phyloP scores from a whole-genome alignment of 2,888 invertebrate genomes.

The Emmelina monodactyla region DNA sequence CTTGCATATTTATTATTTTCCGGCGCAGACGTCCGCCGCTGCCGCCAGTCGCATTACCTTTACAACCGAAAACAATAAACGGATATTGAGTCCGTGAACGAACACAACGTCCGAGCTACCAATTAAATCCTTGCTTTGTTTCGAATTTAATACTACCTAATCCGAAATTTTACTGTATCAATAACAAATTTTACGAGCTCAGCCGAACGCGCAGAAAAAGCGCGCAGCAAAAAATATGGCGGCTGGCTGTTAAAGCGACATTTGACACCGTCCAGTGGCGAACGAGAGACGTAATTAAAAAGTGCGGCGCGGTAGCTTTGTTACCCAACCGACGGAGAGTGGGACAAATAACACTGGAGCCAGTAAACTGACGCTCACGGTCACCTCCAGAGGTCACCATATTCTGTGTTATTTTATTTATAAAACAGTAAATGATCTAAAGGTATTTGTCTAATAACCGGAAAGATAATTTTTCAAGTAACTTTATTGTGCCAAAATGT shows the following conservation, averaged over 20 bases:
- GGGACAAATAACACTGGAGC: too few relatives aligned
- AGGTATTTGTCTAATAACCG: too few relatives aligned
- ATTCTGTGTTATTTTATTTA: too few relatives aligned
- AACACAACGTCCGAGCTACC: conserved; percentile 29
- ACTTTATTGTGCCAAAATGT: too few relatives aligned
- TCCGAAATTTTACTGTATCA: conserved; percentile 62
- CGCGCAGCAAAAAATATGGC: conserved; percentile 43
- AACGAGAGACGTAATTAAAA: conserved; percentile 27
- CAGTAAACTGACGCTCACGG: too few relatives aligned
- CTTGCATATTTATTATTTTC: conserved; percentile 24
- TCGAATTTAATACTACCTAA: conserved; percentile 59
- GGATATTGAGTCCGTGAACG: conserved; percentile 23
- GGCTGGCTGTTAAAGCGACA: conserved; percentile 9
- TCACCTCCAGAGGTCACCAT: too few relatives aligned
- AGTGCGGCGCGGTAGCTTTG: conserved; percentile 14
- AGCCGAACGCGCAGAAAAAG: conserved; percentile 27
- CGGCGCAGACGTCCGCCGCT: conserved; percentile 1
- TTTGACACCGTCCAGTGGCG: conserved; percentile 24
- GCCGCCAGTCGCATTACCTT: conserved; percentile 11
- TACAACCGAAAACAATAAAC: conserved; percentile 33
- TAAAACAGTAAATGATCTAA: too few relatives aligned
- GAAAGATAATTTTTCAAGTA: too few relatives aligned
- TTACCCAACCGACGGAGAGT: too few relatives aligned
- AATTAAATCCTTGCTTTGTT: conserved; percentile 62
- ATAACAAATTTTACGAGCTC: conserved; percentile 54